These are phyloP conservation scores for Tapirus terrestris DNA, from an alignment of 2,113 vertebrate genomes.

Conservation along the genomic window DNA sequence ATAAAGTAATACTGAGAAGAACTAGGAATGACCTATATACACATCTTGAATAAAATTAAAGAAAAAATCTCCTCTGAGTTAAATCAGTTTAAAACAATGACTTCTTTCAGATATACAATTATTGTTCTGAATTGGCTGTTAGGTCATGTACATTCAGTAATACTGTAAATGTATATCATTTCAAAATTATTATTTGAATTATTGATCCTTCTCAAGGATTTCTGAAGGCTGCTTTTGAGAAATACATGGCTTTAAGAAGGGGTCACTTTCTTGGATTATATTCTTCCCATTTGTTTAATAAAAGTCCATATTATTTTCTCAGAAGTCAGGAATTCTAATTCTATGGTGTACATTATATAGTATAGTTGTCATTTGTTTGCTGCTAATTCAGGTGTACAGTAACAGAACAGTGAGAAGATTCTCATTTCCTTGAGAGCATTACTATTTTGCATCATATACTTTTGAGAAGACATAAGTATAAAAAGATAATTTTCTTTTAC, in stretches of 20 bases:
- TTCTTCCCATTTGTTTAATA: not conserved
- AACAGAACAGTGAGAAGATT: not conserved
- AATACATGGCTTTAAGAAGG: not conserved
- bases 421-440: slow-evolving; percentile 19
- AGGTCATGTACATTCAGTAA: not conserved
- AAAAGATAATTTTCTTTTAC: not conserved
- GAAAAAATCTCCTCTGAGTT: not conserved
- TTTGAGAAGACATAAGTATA: not conserved
- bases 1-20: not conserved
- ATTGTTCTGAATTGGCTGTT: not conserved
- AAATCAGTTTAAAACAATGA: not conserved
- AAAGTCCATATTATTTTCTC: not conserved
- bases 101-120: not conserved
- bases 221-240: not conserved
- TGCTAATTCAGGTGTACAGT: not conserved
- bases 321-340: not conserved
- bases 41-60: not conserved
- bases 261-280: not conserved
- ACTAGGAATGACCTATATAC: not conserved
- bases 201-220: not conserved
- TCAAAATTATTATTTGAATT: slow-evolving; percentile 39
- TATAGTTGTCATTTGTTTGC: not conserved
- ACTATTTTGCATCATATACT: not conserved
- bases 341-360: not conserved
- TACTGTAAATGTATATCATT: not conserved